Percentiles rank a stretch among this genome's conserved stretches.
Evolutionary conservation across 2,888 invertebrate genomes (phyloP).

Genomic region (Diachrysia chrysitis): DNA sequence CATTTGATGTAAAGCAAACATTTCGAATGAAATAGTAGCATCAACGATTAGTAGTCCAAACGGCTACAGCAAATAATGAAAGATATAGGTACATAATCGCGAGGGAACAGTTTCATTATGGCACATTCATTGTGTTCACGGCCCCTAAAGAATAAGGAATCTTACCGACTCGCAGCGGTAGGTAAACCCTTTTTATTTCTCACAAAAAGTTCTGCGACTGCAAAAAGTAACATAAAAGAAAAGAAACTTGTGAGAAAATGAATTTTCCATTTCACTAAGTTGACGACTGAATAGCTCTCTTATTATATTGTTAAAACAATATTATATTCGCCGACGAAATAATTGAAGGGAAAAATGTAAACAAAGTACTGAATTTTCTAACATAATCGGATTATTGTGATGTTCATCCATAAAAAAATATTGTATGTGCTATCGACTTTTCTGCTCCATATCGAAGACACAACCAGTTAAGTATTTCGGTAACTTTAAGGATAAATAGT

Average conservation of each 20-base stretch:
- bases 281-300: conserved; percentile 55
- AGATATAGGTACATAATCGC: conserved; percentile 61
- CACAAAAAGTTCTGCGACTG: conserved; percentile 68
- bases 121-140: conserved; percentile 70
- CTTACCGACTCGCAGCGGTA: conserved; percentile 68
- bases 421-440: not conserved
- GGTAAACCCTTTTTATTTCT: conserved; percentile 75
- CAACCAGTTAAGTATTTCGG: not conserved
- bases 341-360: conserved; percentile 4
- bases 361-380: not conserved
- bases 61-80: conserved; percentile 63
- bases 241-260: conserved; percentile 70
- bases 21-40: conserved; percentile 58
- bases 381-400: conserved; percentile 5
- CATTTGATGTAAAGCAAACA: conserved; percentile 53
- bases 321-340: not conserved
- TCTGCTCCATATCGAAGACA: not conserved
- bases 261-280: conserved; percentile 65
- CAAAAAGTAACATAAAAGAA: conserved; percentile 68
- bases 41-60: conserved; percentile 50
- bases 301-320: conserved; percentile 20
- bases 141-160: conserved; percentile 71
- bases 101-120: conserved; percentile 76
- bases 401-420: conserved; percentile 2
- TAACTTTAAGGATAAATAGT: too few relatives aligned